Percentiles rank a stretch among this genome's conserved stretches.
Evolutionary conservation across 2,113 vertebrate genomes (phyloP).

Genomic region (Laterallus jamaicensis): DNA sequence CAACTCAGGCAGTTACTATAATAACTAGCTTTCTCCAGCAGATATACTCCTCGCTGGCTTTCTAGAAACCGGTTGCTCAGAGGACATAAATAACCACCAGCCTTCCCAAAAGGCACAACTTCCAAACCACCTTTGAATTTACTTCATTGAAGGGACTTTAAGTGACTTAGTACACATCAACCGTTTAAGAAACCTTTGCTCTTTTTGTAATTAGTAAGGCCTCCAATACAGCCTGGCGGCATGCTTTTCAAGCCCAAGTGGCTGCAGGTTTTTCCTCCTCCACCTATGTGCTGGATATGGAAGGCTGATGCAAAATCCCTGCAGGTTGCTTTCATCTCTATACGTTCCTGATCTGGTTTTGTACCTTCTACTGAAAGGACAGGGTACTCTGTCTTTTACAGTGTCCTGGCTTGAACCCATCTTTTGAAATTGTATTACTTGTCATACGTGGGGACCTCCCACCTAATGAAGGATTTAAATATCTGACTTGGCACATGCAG

Average conservation of each 20-base stretch:
- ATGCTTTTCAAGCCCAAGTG: not conserved
- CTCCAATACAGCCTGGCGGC: not conserved
- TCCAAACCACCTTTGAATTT: conserved; percentile 15
- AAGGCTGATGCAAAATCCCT: not conserved
- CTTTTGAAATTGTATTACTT: not conserved
- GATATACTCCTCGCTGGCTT: not conserved
- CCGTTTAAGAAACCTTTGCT: not conserved
- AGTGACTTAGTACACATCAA: not conserved
- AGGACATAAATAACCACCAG: not conserved
- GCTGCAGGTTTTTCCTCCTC: not conserved
- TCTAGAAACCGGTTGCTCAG: not conserved
- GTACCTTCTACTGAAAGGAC: not conserved
- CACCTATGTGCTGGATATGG: not conserved
- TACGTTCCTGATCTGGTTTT: not conserved
- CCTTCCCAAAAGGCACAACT: not conserved
- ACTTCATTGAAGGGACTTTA: not conserved
- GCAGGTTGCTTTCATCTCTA: not conserved
- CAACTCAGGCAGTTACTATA: not conserved
- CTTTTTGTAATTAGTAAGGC: not conserved
- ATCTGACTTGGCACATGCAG: not conserved
- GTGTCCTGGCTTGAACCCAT: not conserved
- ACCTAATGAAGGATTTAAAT: not conserved
- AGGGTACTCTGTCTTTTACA: not conserved
- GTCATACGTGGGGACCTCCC: not conserved
- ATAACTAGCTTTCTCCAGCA: not conserved